Evolutionary conservation across 2,888 invertebrate species (phyloP).

Genomic region (Halictus ligatus): DNA sequence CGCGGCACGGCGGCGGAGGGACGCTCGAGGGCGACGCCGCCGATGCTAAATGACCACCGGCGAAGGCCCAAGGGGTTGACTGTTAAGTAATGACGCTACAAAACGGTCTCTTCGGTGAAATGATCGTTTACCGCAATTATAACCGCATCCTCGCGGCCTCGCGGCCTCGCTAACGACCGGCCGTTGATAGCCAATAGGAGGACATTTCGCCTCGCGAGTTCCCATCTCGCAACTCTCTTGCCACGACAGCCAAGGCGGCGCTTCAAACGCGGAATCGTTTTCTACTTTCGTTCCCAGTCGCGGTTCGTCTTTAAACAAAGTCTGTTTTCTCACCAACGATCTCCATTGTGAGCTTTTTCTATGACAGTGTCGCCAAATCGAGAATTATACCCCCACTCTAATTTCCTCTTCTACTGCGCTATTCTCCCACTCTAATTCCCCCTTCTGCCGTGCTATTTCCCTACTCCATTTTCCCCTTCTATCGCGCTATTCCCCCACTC

Average conservation of each 20-base stretch:
- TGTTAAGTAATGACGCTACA: conserved; percentile 64
- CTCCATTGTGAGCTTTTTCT: too few relatives aligned
- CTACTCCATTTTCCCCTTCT: too few relatives aligned
- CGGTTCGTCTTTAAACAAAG: background rate
- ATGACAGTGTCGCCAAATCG: too few relatives aligned
- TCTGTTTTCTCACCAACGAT: too few relatives aligned
- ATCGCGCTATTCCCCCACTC: too few relatives aligned
- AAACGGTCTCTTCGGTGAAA: conserved; percentile 59
- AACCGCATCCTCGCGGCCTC: conserved; percentile 50
- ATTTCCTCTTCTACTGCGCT: too few relatives aligned
- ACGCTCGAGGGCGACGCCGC: conserved; percentile 28
- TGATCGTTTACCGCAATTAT: conserved; percentile 63
- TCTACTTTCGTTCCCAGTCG: background rate
- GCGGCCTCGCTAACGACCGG: conserved; percentile 49
- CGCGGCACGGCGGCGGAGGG: conserved; percentile 8
- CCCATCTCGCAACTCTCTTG: background rate
- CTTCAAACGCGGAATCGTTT: background rate
- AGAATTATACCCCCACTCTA: too few relatives aligned
- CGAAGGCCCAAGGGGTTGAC: conserved; percentile 33
- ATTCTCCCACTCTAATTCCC: too few relatives aligned
- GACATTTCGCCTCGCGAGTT: conserved; percentile 27
- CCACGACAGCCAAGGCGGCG: background rate
- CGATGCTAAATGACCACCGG: conserved; percentile 56
- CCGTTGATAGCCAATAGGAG: conserved; percentile 53
- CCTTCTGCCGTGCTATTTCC: too few relatives aligned